These are phyloP conservation scores for Phrynocephalus versicolor DNA, from an alignment of 2,113 vertebrate species.

Conservation along the genomic window DNA sequence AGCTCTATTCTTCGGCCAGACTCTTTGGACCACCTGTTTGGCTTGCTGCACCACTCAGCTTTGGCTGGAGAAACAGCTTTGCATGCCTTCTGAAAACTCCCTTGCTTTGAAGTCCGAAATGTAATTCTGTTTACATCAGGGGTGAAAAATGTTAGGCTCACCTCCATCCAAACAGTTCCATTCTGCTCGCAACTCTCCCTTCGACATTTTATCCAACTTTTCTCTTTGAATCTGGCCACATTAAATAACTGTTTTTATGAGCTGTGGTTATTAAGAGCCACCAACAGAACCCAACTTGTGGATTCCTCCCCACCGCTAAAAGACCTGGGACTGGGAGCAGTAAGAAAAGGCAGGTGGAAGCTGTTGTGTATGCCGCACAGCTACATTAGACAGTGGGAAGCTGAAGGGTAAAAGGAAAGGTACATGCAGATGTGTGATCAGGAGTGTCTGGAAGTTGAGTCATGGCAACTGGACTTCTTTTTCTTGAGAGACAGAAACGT, in stretches of 20 bases:
- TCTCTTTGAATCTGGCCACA: neutral
- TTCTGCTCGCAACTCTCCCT: neutral
- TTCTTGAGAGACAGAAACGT: no score
- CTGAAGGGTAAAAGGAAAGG: neutral
- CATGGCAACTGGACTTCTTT: no score
- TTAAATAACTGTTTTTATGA: neutral
- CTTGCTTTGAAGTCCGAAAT: slow-evolving; percentile 2
- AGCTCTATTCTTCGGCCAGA: slow-evolving; percentile 24
- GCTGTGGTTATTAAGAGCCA: neutral
- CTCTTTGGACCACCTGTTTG: slow-evolving; percentile 40
- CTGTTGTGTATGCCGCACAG: neutral
- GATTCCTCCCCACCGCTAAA: neutral
- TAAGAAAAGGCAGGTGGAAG: neutral
- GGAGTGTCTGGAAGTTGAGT: no score
- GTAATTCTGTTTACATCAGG: slow-evolving; percentile 8
- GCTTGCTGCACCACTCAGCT: slow-evolving; percentile 41
- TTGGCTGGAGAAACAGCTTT: neutral
- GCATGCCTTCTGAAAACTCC: neutral
- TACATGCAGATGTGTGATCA: no score
- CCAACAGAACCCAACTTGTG: neutral
- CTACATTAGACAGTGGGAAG: neutral
- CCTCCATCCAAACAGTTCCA: neutral
- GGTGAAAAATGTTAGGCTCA: neutral
- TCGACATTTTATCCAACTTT: neutral
- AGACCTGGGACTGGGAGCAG: neutral